These are phyloP conservation scores for Meteorus sp. DNA, from an alignment of 1,140 invertebrate species.

Conservation along the genomic window DNA sequence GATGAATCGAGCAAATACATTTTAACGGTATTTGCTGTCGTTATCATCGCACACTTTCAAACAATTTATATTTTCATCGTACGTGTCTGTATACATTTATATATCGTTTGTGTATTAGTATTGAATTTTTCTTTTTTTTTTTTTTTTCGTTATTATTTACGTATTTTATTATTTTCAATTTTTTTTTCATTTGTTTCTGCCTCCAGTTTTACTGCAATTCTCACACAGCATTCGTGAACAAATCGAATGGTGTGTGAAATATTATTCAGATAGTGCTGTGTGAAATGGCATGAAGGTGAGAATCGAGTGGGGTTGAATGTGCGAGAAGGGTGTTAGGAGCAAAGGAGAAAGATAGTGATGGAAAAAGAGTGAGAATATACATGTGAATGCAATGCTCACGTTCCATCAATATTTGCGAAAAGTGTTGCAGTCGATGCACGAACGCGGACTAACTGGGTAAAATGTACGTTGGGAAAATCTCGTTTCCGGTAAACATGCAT, in stretches of 20 bases:
- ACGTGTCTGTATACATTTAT: too few species aligned
- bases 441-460: constrained; percentile 10
- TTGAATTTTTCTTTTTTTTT: too few species aligned
- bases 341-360: not conserved
- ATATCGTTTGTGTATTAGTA: too few species aligned
- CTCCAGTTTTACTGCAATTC: not conserved
- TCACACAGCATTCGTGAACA: not conserved
- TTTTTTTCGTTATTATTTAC: not conserved
- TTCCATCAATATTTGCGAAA: constrained; percentile 48
- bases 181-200: not conserved
- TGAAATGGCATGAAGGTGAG: not conserved
- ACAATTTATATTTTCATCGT: too few species aligned
- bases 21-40: too few species aligned
- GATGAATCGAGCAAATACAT: too few species aligned
- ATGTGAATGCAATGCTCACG: constrained; percentile 35
- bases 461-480: constrained; percentile 29
- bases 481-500: constrained; percentile 21
- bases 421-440: constrained; percentile 33
- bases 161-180: not conserved
- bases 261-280: not conserved
- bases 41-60: too few species aligned
- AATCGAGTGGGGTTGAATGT: not conserved
- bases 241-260: not conserved
- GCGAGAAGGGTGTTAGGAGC: not conserved
- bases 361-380: not conserved